Conservation (phyloP, 1,140 invertebrate genomes). For the Anoplophora glabripennis region DNA sequence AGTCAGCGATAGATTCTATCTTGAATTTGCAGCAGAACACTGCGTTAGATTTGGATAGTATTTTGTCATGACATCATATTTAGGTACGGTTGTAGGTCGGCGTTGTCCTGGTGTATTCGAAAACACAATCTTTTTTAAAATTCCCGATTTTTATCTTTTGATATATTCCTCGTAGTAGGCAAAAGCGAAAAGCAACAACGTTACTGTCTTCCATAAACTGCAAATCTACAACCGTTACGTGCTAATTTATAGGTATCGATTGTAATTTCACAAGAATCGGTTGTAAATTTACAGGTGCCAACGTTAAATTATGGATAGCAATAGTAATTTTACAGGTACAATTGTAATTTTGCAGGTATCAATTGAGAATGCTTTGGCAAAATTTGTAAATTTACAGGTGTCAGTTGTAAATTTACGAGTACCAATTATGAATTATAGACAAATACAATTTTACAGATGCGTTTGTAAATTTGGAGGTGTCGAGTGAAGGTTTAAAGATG, state of each 20-base stretch:
- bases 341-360: too few species aligned
- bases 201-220: background rate
- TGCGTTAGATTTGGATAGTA: constrained; percentile 44
- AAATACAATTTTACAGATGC: too few species aligned
- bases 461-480: too few species aligned
- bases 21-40: constrained; percentile 62
- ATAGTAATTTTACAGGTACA: too few species aligned
- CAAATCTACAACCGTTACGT: background rate
- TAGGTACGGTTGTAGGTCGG: constrained; percentile 11
- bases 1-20: constrained; percentile 75
- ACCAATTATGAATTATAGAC: too few species aligned
- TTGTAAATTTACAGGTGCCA: too few species aligned
- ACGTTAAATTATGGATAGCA: too few species aligned
- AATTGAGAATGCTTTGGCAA: too few species aligned
- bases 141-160: background rate
- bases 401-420: too few species aligned
- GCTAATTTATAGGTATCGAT: background rate
- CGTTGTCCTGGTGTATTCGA: background rate
- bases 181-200: too few species aligned
- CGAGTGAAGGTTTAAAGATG: too few species aligned
- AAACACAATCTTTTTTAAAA: constrained; percentile 7
- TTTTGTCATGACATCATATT: constrained; percentile 48
- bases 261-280: background rate
- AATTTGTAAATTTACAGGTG: too few species aligned
- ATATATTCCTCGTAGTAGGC: background rate